Percentiles rank a stretch among this genome's conserved stretches.
Conservation (phyloP, 2,888 invertebrate species). For the Electrophaes corylata region DNA sequence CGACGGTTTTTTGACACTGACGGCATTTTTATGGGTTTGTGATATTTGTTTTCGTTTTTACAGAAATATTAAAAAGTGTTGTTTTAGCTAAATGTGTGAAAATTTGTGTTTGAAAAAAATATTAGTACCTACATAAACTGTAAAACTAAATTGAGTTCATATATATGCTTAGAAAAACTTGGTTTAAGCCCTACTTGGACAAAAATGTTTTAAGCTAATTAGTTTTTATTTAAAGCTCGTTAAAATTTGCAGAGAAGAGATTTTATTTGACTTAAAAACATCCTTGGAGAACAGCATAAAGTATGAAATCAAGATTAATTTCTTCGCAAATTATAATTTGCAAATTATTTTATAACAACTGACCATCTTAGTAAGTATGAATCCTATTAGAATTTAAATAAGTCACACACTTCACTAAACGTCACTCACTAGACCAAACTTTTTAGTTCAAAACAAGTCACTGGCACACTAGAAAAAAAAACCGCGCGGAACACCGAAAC, state of each 20-base stretch:
- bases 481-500: slow-evolving; percentile 44
- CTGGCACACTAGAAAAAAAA: slow-evolving; percentile 48
- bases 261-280: neutral
- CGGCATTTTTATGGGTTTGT: slow-evolving; percentile 33
- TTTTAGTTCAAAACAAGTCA: slow-evolving; percentile 35
- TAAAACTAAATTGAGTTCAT: neutral
- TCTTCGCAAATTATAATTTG: no score
- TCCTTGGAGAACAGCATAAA: neutral
- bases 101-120: neutral
- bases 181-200: no score
- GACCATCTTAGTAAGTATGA: neutral
- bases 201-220: no score
- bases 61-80: slow-evolving; percentile 34
- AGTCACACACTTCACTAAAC: slow-evolving; percentile 19
- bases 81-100: slow-evolving; percentile 25
- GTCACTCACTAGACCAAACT: slow-evolving; percentile 38
- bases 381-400: neutral
- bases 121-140: neutral
- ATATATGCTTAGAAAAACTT: no score
- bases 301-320: neutral
- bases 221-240: no score
- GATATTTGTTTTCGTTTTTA: slow-evolving; percentile 31
- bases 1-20: slow-evolving; percentile 39
- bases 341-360: slow-evolving; percentile 8
- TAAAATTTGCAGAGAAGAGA: neutral